Base-by-base conservation (phyloP, 2,113 vertebrate species). In the Sceloporus undulatus region DNA sequence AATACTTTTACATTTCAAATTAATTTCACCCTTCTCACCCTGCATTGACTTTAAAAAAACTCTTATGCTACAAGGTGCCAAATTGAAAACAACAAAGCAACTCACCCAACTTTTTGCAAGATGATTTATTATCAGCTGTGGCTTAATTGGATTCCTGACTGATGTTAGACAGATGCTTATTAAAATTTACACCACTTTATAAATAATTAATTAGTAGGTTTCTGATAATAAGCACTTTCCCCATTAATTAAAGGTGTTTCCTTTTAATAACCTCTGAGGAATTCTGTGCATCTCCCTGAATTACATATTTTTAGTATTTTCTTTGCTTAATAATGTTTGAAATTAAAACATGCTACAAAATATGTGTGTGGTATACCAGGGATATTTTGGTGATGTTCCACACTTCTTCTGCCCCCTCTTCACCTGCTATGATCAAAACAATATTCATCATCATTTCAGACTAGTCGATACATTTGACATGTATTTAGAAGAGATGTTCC, bases 181-280 rank as follows among this genome's bases (percentile, higher is more conserved):
- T 86, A 70, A 74, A 27, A 71, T 89, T 2, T 62, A 79, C 1
- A 70, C 77, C 3, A 54, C 27, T 62, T 90, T 82, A 87, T 77
- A 84, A 86, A 91, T 87, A 88, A 92, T 54, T 91, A 80, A 80
- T 48, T 48, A 48, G 48, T 19, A 18, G 73, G 18, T 34, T 82
- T 38, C 79, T 82, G 75, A 65, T 87, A 82, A 87, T 65, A 82
- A 42, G 70, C 18, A 74, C 54, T 82, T 81, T 87, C 56, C 75
- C 56, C 23, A 14, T 80, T 80, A 87, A 82, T 87, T 76, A 82
- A 82, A 42, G 38, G 62, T 2, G 65, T 82, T 76, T 34, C 14
- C 54, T 65, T 65, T 65, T 82, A 82, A 75, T 76, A 62, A 87
- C 38, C 29, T 68, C 70, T 52, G 38, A 66, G 27, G 40, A 75